These are phyloP conservation scores for Nysson spinosus DNA, from an alignment of 2,888 invertebrate genomes.

Conservation along the genomic window DNA sequence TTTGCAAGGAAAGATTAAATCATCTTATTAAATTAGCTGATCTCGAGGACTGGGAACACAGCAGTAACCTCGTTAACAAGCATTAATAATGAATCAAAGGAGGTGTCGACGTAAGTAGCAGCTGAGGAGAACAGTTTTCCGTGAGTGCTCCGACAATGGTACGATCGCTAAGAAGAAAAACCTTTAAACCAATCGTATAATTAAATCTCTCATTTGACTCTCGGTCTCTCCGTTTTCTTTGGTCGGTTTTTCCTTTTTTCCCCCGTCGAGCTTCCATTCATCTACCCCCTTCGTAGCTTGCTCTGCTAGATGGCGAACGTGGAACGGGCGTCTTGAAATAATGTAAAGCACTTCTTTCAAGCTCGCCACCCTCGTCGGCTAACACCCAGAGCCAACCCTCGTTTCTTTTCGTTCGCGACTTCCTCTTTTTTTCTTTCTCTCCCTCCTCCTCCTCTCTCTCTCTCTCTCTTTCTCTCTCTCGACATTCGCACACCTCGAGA, in stretches of 20 bases:
- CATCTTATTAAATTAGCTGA: constrained; percentile 38
- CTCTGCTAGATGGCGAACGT: constrained; percentile 16
- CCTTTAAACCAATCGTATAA: constrained; percentile 56
- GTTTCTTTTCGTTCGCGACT: constrained; percentile 23
- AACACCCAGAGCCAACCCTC: constrained; percentile 23
- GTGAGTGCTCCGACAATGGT: constrained; percentile 18
- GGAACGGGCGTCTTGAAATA: constrained; percentile 59
- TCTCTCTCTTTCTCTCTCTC: constrained; percentile 11
- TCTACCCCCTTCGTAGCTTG: constrained; percentile 33
- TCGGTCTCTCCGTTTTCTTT: constrained; percentile 7
- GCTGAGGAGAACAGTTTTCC: constrained; percentile 16
- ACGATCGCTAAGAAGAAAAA: constrained; percentile 36
- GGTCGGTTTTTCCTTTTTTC: constrained; percentile 16
- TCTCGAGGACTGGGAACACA: constrained; percentile 27
- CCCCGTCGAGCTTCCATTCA: constrained; percentile 38
- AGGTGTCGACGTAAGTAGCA: constrained; percentile 6
- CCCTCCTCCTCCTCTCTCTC: constrained; percentile 3
- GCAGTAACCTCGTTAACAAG: constrained; percentile 38
- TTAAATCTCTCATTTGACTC: constrained; percentile 50
- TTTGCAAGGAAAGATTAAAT: constrained; percentile 13
- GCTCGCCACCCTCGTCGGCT: constrained; percentile 47
- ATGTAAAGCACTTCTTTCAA: constrained; percentile 63
- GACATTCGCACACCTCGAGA: constrained; percentile 35
- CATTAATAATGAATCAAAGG: constrained; percentile 45
- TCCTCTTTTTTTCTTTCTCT: not conserved